These are phyloP conservation scores for Panthera leo DNA, from an alignment of 2,113 vertebrate genomes.

Conservation along the genomic window DNA sequence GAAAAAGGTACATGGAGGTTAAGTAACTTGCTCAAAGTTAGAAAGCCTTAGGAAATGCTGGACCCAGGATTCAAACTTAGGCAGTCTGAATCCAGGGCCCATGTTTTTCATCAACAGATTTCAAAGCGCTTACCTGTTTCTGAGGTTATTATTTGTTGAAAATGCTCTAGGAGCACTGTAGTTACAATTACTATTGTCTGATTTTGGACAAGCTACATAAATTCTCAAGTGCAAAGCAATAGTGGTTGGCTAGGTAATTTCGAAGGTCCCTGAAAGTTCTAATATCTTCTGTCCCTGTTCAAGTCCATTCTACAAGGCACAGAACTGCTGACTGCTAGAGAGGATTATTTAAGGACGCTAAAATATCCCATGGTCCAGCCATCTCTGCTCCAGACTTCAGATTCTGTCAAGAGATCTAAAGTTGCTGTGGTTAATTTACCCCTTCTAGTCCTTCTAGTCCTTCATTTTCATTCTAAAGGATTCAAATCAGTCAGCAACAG, in stretches of 20 bases:
- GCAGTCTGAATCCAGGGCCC: not conserved
- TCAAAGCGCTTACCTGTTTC: not conserved
- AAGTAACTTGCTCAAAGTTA: not conserved
- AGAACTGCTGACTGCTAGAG: not conserved
- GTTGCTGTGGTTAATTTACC: not conserved
- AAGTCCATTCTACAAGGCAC: not conserved
- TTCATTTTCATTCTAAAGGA: not conserved
- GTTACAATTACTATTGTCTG: not conserved
- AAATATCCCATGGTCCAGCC: not conserved
- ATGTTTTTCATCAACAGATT: not conserved
- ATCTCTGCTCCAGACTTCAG: not conserved
- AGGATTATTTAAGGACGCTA: not conserved
- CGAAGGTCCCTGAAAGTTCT: not conserved
- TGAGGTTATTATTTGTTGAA: not conserved
- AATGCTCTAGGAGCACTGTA: not conserved
- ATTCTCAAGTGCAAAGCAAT: not conserved
- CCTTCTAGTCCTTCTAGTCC: not conserved
- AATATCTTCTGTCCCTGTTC: not conserved
- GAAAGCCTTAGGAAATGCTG: not conserved
- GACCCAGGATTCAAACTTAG: not conserved
- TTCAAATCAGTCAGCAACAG: not conserved
- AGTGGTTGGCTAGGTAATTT: not conserved
- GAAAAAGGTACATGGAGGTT: not conserved
- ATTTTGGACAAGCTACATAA: constrained; percentile 8
- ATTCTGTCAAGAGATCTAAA: not conserved